Base-by-base conservation (phyloP, 1,140 invertebrate genomes). In the Dreissena polymorpha region DNA sequence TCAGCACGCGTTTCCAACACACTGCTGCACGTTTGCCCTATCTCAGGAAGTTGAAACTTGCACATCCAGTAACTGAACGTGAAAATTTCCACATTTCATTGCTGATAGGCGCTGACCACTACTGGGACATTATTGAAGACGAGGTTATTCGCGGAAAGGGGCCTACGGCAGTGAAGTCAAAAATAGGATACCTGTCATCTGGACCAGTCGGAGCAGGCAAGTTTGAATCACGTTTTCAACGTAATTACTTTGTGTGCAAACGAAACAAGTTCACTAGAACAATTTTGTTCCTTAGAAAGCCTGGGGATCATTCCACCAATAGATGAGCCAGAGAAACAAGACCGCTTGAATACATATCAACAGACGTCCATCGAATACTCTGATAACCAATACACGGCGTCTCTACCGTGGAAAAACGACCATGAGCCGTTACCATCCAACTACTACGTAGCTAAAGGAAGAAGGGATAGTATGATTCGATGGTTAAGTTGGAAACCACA, bases 141-240 rank as follows among this genome's bases (percentile, higher is more conserved):
- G 39, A 63, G 39, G 49, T 84, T 51, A 60, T 84, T 18, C 25
- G 69, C 57, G 83, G 83, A 63, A 55, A 72, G 10, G 57, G 83
- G 13, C 75, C 76, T 0, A 79, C 70, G 50, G 83, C 75, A 10
- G 63, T 84, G 7, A 69, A 77, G 10, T 85, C 84, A n/a, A 77
- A 76, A 76, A 27, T 83, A 49, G 73, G 80, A 39, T 77, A 82
- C 68, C 63, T 83, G n/a, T 57, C 64, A 27, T 83, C 73, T n/a
- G 67, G 84, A 53, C 79, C 68, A 29, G 10, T 57, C 12, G 39
- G 21, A 23, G 21, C 51, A 50, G 39, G 7, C 21, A 27, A 10
- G 16, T 21, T n/a, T 3, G 39, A 69, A 57, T 21, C 21, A 16
- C 16, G 27, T 71, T 14, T 16, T 25, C n/a, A 68, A 14, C n/a